Percentiles rank a stretch among this genome's conserved stretches.
These are phyloP conservation scores for Zhuqinia jingwanae DNA, from an alignment of 2,888 invertebrate species.

Conservation along the genomic window DNA sequence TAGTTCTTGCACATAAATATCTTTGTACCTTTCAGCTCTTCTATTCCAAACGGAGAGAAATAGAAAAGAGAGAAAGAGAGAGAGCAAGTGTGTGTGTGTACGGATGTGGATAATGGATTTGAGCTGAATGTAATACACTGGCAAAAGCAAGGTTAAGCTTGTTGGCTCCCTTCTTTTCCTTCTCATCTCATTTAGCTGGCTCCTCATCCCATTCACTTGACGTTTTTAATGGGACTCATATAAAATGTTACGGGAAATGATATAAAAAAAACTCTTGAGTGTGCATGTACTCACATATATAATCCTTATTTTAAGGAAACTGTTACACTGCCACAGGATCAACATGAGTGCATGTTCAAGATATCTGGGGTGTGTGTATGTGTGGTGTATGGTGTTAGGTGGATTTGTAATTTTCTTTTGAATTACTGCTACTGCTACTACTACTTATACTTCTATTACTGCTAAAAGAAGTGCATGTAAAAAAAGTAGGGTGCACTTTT, in stretches of 20 bases:
- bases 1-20: slow-evolving; percentile 54
- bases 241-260: slow-evolving; percentile 58
- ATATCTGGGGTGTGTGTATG: background rate
- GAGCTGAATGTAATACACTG: slow-evolving; percentile 48
- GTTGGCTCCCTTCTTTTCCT: slow-evolving; percentile 59
- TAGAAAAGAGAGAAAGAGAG: background rate
- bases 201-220: slow-evolving; percentile 60
- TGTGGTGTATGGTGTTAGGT: background rate
- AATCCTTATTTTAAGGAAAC: slow-evolving; percentile 43
- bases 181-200: slow-evolving; percentile 53
- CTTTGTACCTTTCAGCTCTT: slow-evolving; percentile 58
- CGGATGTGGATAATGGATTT: slow-evolving; percentile 64
- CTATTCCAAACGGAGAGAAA: background rate
- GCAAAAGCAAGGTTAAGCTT: slow-evolving; percentile 65
- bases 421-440: too few species aligned
- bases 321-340: slow-evolving; percentile 19
- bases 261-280: slow-evolving; percentile 61
- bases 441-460: too few species aligned
- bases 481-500: slow-evolving; percentile 63
- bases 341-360: slow-evolving; percentile 19
- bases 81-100: slow-evolving; percentile 25
- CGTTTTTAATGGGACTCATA: slow-evolving; percentile 63
- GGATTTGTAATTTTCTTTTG: slow-evolving; percentile 31
- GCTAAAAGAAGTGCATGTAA: slow-evolving; percentile 44
- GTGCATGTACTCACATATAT: slow-evolving; percentile 45